These are phyloP conservation scores for Lepidocyrtoides sp. DNA, from an alignment of 2,888 invertebrate genomes.

Conservation along the genomic window DNA sequence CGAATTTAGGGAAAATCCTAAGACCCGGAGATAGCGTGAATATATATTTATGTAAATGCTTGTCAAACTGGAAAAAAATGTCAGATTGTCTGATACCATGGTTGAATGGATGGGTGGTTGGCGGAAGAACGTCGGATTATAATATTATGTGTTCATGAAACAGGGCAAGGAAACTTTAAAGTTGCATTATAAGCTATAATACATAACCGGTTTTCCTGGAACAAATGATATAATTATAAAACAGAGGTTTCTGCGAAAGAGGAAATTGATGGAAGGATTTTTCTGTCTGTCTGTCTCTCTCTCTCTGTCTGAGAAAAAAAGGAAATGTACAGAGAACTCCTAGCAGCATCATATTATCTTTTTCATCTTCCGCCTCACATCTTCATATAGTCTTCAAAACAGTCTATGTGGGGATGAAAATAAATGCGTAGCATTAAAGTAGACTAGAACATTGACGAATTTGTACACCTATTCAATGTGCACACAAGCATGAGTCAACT, in stretches of 20 bases:
- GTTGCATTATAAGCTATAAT: neutral
- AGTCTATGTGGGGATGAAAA: neutral
- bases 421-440: neutral
- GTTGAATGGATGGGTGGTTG: slow-evolving; percentile 5
- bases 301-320: neutral
- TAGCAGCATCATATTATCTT: neutral
- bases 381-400: neutral
- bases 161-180: neutral
- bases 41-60: neutral
- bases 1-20: neutral
- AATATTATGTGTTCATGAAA: no score
- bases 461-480: no score
- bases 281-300: neutral
- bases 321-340: neutral
- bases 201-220: neutral
- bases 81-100: neutral
- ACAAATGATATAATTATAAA: slow-evolving; percentile 3
- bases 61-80: slow-evolving; percentile 14
- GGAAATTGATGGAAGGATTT: neutral
- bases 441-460: no score
- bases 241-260: neutral
- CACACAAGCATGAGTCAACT: neutral
- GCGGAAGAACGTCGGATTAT: neutral
- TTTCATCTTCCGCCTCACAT: slow-evolving; percentile 1
- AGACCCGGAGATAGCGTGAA: neutral